Evolutionary conservation across 2,797 vertebrate genomes (phyloP), one percentile per base, ranked within the genome.

Genomic region (Heliangelus exortis): DNA sequence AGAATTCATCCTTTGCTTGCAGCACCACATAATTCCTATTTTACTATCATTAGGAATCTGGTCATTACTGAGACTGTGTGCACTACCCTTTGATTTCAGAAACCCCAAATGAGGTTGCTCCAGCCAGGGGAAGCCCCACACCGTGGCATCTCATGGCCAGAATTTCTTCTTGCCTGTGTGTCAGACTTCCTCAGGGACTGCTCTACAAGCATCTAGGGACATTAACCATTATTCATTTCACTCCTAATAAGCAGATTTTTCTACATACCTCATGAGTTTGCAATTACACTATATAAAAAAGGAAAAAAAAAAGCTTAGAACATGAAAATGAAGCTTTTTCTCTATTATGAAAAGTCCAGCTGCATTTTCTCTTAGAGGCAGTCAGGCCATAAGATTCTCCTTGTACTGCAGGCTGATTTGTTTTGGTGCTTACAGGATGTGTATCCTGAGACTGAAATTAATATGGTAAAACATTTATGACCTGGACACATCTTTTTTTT

Each of bases 351-450:
- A 36, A 66, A 75, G 58, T 84, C 85, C 91, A 95, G 91, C 83
- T 96, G 93, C 58, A 75, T 82, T 92, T 91, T 89, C 53, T 88
- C 80, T 63, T 82, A 76, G 59, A 92, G 92, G 79, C 36, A 61
- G 83, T 47, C 79, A 79, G 43, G 77, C 25, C 20, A 71, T 5
- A 85, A 83, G 69, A 33, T 55, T 76, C n/a, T 93, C 87, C 71
- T 84, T 59, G 71, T 76, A 57, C 67, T 61, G 86, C 45, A 84
- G 80, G 90, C 66, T 80, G 68, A 84, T 92, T 84, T 96, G 74
- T 95, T 96, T 95, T 95, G 95, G 79, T 96, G 80, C 71, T 95
- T 36, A 84, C 88, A 96, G 94, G 90, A 95, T 88, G 85, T 88
- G 67, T 91, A 88, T 78, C 62, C 83, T 81, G 62, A 75, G 73